phyloP scores from a whole-genome alignment of 2,888 invertebrate genomes.

The Piscicola geometra region DNA sequence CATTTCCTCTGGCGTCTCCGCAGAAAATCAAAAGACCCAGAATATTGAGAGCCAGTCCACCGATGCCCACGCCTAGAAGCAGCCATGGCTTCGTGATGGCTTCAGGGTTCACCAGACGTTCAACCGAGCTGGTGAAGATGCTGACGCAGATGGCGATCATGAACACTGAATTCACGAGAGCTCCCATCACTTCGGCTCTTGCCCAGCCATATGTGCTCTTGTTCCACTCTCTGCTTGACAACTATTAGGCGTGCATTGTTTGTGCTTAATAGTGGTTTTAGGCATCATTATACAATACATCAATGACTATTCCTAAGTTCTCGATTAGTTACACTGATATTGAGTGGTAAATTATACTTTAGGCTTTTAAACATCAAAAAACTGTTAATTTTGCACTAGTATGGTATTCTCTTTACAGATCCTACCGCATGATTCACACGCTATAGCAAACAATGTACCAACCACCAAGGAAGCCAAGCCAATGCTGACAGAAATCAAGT shows the following conservation, averaged over 20 bases:
- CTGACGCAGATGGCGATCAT: slow-evolving; percentile 95
- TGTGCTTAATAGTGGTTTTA: too few relatives aligned
- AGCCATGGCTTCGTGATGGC: slow-evolving; percentile 57
- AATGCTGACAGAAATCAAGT: slow-evolving; percentile 89
- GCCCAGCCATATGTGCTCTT: slow-evolving; percentile 99
- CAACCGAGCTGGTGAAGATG: slow-evolving; percentile 91
- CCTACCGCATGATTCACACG: neutral
- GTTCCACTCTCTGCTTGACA: slow-evolving; percentile 58
- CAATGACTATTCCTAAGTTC: too few relatives aligned
- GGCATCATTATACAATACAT: too few relatives aligned
- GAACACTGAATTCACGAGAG: slow-evolving; percentile 94
- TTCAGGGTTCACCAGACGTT: slow-evolving; percentile 54
- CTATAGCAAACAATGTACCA: slow-evolving; percentile 49
- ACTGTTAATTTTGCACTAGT: too few relatives aligned
- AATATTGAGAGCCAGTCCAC: slow-evolving; percentile 84
- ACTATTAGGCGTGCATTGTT: too few relatives aligned
- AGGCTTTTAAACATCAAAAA: too few relatives aligned
- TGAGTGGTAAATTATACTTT: too few relatives aligned
- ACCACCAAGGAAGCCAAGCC: slow-evolving; percentile 93
- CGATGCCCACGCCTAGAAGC: slow-evolving; percentile 77
- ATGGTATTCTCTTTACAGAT: too few relatives aligned
- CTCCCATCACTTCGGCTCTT: slow-evolving; percentile 93
- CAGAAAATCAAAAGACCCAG: slow-evolving; percentile 83
- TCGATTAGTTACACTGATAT: too few relatives aligned
- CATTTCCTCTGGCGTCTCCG: slow-evolving; percentile 32